Percentiles rank a stretch among this genome's conserved stretches.
phyloP scores from a whole-genome alignment of 2,113 vertebrate species.

The Trogon melanurus region DNA sequence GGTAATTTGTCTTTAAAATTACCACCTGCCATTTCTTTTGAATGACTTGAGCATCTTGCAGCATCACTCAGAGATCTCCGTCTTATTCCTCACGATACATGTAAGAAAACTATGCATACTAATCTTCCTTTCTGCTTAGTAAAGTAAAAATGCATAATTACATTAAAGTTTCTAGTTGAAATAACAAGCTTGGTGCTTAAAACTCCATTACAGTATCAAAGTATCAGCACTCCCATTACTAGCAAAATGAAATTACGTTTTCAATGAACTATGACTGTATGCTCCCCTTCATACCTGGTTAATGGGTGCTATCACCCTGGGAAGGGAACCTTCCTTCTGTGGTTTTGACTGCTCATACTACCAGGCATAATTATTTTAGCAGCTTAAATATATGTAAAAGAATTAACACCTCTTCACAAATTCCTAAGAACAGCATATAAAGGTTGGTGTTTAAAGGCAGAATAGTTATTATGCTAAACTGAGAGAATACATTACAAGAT shows the following conservation, averaged over 20 bases:
- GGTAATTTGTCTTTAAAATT: slow-evolving; percentile 68
- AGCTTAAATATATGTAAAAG: slow-evolving; percentile 27
- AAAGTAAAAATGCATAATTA: slow-evolving; percentile 62
- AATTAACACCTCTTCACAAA: slow-evolving; percentile 29
- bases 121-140: slow-evolving; percentile 49
- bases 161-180: slow-evolving; percentile 62
- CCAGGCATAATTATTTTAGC: slow-evolving; percentile 30
- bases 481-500: slow-evolving; percentile 19
- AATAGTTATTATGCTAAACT: slow-evolving; percentile 21
- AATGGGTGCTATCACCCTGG: slow-evolving; percentile 38
- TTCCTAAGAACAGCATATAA: not conserved
- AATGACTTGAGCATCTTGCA: slow-evolving; percentile 50
- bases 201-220: slow-evolving; percentile 55
- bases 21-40: slow-evolving; percentile 55
- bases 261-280: slow-evolving; percentile 32
- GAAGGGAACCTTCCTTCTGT: slow-evolving; percentile 10
- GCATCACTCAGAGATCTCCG: slow-evolving; percentile 20
- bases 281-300: slow-evolving; percentile 41
- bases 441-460: slow-evolving; percentile 27
- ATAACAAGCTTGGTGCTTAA: slow-evolving; percentile 54
- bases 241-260: slow-evolving; percentile 55
- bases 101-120: slow-evolving; percentile 32
- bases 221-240: slow-evolving; percentile 53
- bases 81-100: not conserved
- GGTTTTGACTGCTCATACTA: not conserved